Evolutionary conservation across 2,888 invertebrate genomes (phyloP).

Genomic region (Meta bourneti): DNA sequence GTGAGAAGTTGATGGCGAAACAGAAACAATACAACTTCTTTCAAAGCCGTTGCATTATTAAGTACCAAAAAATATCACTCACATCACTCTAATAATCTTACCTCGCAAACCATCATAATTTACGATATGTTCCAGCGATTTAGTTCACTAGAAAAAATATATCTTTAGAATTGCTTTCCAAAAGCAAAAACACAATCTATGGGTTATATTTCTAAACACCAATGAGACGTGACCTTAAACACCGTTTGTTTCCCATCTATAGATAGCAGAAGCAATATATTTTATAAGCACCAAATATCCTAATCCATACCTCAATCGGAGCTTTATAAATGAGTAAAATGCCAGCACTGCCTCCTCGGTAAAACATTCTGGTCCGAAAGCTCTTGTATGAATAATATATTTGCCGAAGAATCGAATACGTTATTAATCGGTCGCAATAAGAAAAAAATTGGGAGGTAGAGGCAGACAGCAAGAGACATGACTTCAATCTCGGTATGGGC

Average conservation of each 20-base stretch:
- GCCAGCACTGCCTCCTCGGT: not conserved
- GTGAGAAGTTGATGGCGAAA: too few relatives aligned
- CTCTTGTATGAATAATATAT: slow-evolving; percentile 65
- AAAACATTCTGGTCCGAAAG: slow-evolving; percentile 1
- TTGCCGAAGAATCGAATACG: slow-evolving; percentile 30
- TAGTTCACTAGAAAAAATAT: not conserved
- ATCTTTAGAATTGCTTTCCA: not conserved
- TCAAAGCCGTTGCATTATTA: not conserved
- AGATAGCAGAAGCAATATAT: slow-evolving; percentile 35
- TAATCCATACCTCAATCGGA: slow-evolving; percentile 18
- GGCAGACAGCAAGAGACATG: not conserved
- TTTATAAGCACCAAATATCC: slow-evolving; percentile 15
- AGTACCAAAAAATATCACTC: not conserved
- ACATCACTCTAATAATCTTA: not conserved
- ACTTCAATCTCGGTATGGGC: slow-evolving; percentile 1
- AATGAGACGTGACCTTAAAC: slow-evolving; percentile 59
- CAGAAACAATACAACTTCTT: not conserved
- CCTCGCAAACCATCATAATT: not conserved
- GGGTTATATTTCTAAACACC: slow-evolving; percentile 35
- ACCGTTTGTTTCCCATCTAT: slow-evolving; percentile 25
- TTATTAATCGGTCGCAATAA: slow-evolving; percentile 51
- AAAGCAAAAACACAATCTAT: slow-evolving; percentile 3
- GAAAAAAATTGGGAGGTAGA: not conserved
- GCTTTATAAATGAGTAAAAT: slow-evolving; percentile 46
- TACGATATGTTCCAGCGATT: not conserved